Percentiles rank a stretch among this genome's conserved stretches.
These are phyloP conservation scores for Drosophila tsacasi DNA, from an alignment of 1,140 invertebrate species.

Conservation along the genomic window DNA sequence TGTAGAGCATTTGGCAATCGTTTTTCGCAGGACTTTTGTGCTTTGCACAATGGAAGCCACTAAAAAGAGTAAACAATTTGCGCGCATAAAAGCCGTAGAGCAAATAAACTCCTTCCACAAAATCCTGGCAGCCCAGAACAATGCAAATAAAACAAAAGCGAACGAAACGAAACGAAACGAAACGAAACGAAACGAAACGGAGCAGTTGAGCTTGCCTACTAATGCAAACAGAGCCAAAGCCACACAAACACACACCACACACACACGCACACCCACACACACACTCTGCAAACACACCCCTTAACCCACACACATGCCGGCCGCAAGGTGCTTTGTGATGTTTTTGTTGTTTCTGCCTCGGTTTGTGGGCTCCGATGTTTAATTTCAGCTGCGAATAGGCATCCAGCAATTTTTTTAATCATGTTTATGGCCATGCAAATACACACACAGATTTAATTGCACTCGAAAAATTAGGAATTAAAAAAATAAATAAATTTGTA, in stretches of 20 bases:
- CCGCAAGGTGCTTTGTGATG: constrained; percentile 58
- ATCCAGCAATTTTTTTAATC: constrained; percentile 74
- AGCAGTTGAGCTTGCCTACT: constrained; percentile 49
- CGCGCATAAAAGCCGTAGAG: constrained; percentile 66
- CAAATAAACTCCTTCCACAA: constrained; percentile 63
- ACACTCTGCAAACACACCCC: constrained; percentile 20
- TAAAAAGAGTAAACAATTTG: constrained; percentile 81
- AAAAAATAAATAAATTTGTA: not conserved
- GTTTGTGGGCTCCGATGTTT: constrained; percentile 47
- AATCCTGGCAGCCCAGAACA: constrained; percentile 57
- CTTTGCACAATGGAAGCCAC: constrained; percentile 68
- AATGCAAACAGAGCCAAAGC: constrained; percentile 68
- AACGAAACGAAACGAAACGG: constrained; percentile 37
- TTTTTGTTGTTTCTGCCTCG: constrained; percentile 41
- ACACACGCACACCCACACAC: not conserved
- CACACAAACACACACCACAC: constrained; percentile 21
- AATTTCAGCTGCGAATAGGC: constrained; percentile 57
- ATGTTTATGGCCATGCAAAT: constrained; percentile 69
- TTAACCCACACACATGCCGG: constrained; percentile 8
- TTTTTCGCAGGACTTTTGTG: constrained; percentile 11
- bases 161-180: constrained; percentile 30
- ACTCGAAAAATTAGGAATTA: constrained; percentile 42
- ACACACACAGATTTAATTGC: constrained; percentile 49
- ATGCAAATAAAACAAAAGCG: constrained; percentile 75
- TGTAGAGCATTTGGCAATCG: constrained; percentile 41